Conservation (phyloP, 2,797 vertebrate genomes). For the Delichon dasypus region DNA sequence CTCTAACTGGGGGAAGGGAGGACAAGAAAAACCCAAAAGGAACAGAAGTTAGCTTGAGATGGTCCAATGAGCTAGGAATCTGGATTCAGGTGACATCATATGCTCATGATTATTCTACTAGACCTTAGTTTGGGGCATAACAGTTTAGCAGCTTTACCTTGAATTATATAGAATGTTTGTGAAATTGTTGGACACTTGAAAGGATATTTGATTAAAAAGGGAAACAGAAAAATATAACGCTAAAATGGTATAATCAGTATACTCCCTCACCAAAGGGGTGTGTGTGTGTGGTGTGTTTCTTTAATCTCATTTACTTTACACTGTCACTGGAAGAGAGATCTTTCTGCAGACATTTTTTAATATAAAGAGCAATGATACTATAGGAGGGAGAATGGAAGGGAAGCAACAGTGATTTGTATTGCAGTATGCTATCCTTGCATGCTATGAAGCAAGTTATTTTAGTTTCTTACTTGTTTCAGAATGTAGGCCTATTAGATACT, state of each 20-base stretch:
- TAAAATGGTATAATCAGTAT: neutral
- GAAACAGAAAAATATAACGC: neutral
- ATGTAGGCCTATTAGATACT: constrained; percentile 26
- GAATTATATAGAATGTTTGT: neutral
- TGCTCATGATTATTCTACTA: neutral
- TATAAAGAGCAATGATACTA: neutral
- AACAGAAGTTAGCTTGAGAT: neutral
- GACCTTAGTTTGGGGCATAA: neutral
- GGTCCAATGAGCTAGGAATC: neutral
- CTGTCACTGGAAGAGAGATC: neutral
- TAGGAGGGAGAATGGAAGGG: neutral
- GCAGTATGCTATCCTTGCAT: neutral
- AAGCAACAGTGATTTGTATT: neutral
- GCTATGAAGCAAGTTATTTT: constrained; percentile 22
- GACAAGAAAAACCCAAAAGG: neutral
- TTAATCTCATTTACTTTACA: neutral
- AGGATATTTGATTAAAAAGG: neutral
- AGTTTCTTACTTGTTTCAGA: constrained; percentile 39
- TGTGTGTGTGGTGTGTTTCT: neutral
- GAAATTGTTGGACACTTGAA: neutral
- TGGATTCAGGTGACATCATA: neutral
- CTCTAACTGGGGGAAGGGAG: accelerated
- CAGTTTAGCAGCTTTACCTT: neutral
- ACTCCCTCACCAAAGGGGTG: neutral
- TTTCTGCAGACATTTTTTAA: neutral